Evolutionary conservation across 2,113 vertebrate species (phyloP).

Genomic region (Picathartes gymnocephalus): DNA sequence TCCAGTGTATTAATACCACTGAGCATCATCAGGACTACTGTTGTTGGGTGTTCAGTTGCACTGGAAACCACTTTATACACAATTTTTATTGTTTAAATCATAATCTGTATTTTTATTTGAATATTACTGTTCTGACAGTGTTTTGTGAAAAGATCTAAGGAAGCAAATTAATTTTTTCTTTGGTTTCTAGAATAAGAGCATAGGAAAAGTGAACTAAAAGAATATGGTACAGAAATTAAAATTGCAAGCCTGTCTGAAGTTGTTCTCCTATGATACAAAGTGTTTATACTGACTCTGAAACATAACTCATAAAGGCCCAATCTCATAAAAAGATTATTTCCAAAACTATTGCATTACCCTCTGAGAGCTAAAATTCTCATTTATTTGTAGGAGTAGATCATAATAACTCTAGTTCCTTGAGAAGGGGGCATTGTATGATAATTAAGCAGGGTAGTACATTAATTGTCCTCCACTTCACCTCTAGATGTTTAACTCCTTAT

Average conservation of each 20-base stretch:
- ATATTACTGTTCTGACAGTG: not conserved
- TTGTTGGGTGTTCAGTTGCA: not conserved
- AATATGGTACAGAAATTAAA: slow-evolving; percentile 12
- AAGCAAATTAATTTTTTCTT: slow-evolving; percentile 1
- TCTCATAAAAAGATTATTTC: slow-evolving; percentile 70
- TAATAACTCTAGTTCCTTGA: slow-evolving; percentile 68
- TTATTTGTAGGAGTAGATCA: slow-evolving; percentile 58
- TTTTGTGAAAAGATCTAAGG: not conserved
- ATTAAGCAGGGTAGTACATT: slow-evolving; percentile 57
- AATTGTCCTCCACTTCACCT: slow-evolving; percentile 74
- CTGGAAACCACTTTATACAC: not conserved
- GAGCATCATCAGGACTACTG: not conserved
- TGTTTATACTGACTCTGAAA: slow-evolving; percentile 56
- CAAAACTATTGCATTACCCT: slow-evolving; percentile 63
- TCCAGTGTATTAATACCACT: not conserved
- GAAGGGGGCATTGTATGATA: slow-evolving; percentile 71
- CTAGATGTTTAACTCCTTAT: slow-evolving; percentile 70
- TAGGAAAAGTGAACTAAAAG: slow-evolving; percentile 2
- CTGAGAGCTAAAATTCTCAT: slow-evolving; percentile 63
- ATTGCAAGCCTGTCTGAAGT: slow-evolving; percentile 8
- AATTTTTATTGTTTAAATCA: not conserved
- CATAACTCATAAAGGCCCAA: slow-evolving; percentile 63
- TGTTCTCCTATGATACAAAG: slow-evolving; percentile 34
- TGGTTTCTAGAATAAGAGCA: not conserved
- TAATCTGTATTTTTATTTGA: not conserved